Percentiles rank a stretch among this genome's conserved stretches.
Conservation (phyloP, 2,888 invertebrate species). For the Agriopis leucophaearia region DNA sequence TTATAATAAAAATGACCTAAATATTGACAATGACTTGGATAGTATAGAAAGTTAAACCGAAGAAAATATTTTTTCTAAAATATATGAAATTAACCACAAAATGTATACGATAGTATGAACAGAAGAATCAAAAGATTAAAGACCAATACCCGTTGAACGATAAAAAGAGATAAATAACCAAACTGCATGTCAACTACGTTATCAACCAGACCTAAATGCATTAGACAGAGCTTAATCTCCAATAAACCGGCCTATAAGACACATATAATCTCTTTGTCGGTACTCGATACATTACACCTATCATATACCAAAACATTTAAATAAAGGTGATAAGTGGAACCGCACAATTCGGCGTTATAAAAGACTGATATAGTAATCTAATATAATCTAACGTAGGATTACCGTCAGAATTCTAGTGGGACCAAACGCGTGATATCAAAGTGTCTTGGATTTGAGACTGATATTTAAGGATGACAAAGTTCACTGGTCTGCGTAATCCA, state of each 20-base stretch:
- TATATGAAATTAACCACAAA: background rate
- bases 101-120: background rate
- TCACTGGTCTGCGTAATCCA: conserved; percentile 16
- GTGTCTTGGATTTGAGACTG: conserved; percentile 16
- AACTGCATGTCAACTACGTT: conserved; percentile 6
- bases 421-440: conserved; percentile 23
- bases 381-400: conserved; percentile 14
- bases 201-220: conserved; percentile 9
- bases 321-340: conserved; percentile 17
- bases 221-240: conserved; percentile 14
- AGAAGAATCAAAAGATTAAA: background rate
- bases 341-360: conserved; percentile 8
- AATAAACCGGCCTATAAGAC: conserved; percentile 8
- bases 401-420: conserved; percentile 2
- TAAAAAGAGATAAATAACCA: conserved; percentile 4
- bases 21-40: background rate
- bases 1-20: background rate
- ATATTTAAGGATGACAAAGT: conserved; percentile 22
- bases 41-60: background rate
- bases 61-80: background rate
- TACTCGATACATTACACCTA: background rate
- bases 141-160: conserved; percentile 4
- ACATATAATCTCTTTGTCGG: conserved; percentile 3
- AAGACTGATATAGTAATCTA: conserved; percentile 28
- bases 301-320: conserved; percentile 4